phyloP scores from a whole-genome alignment of 2,113 vertebrate genomes.

The Callospermophilus lateralis region DNA sequence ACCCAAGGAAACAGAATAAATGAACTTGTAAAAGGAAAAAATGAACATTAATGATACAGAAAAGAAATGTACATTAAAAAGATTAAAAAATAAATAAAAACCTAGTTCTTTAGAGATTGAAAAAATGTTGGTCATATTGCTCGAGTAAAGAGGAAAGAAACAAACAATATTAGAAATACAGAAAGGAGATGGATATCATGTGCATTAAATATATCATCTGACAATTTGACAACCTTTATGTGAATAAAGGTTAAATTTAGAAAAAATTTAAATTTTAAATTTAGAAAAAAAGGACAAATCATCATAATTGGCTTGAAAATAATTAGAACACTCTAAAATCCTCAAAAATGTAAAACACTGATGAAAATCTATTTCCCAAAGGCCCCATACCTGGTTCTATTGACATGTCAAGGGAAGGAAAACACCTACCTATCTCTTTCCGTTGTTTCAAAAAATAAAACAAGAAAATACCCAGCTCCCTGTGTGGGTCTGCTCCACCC shows the following conservation, averaged over 20 bases:
- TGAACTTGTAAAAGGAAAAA: background rate
- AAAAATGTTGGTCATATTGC: background rate
- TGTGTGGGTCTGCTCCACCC: background rate
- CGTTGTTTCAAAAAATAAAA: constrained; percentile 14
- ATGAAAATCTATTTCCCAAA: background rate
- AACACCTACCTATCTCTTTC: background rate
- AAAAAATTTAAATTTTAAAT: background rate
- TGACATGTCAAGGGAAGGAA: background rate
- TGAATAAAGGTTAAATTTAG: background rate
- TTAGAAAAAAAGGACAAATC: background rate
- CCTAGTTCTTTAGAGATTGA: background rate
- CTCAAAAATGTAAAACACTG: background rate
- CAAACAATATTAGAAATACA: background rate
- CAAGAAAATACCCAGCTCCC: background rate
- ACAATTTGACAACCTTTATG: background rate
- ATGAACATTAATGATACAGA: background rate
- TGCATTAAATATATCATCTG: background rate
- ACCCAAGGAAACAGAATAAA: background rate
- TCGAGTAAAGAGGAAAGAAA: background rate
- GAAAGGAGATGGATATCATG: background rate
- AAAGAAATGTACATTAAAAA: background rate
- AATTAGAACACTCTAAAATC: background rate
- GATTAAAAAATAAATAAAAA: background rate
- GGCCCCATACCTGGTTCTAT: background rate
- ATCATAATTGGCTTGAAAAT: constrained; percentile 4